Conservation (phyloP, 1,140 invertebrate species). For the Drosophila ananassae region DNA sequence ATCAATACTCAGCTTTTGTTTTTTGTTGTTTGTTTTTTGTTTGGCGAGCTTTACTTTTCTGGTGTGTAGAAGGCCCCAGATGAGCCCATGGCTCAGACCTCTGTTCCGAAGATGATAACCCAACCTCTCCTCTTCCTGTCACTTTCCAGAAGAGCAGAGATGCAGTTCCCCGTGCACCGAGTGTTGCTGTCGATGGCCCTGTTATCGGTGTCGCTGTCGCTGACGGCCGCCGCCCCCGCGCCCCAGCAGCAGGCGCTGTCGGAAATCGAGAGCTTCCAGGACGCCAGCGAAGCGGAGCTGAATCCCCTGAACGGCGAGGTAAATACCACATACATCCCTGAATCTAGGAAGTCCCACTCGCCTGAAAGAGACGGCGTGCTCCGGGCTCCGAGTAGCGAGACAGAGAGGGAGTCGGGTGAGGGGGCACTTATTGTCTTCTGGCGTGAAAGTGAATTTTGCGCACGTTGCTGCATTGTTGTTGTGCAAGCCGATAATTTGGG, state of each 20-base stretch:
- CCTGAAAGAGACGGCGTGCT: background rate
- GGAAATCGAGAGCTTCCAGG: slow-evolving; percentile 41
- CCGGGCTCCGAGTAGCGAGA: too few relatives aligned
- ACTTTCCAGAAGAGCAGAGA: slow-evolving; percentile 30
- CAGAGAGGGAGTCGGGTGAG: background rate
- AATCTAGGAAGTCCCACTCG: background rate
- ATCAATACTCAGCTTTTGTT: slow-evolving; percentile 7
- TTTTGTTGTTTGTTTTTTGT: slow-evolving; percentile 8
- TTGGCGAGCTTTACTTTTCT: background rate
- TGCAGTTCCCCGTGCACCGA: slow-evolving; percentile 54
- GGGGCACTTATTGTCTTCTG: slow-evolving; percentile 2
- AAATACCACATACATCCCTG: slow-evolving; percentile 30
- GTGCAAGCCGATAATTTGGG: slow-evolving; percentile 4
- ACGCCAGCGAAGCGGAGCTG: slow-evolving; percentile 65
- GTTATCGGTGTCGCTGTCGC: slow-evolving; percentile 48
- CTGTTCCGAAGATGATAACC: too few relatives aligned
- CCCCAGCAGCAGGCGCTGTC: slow-evolving; percentile 21
- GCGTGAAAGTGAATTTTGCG: slow-evolving; percentile 4
- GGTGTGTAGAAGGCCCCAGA: background rate
- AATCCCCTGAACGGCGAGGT: slow-evolving; percentile 83
- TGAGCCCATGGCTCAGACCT: too few relatives aligned
- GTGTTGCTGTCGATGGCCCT: slow-evolving; percentile 51
- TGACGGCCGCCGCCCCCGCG: slow-evolving; percentile 34
- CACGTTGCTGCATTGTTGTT: slow-evolving; percentile 2
- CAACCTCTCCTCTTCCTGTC: background rate